These are phyloP conservation scores for Saccostrea glomerata DNA, from an alignment of 1,140 invertebrate genomes.

Conservation along the genomic window DNA sequence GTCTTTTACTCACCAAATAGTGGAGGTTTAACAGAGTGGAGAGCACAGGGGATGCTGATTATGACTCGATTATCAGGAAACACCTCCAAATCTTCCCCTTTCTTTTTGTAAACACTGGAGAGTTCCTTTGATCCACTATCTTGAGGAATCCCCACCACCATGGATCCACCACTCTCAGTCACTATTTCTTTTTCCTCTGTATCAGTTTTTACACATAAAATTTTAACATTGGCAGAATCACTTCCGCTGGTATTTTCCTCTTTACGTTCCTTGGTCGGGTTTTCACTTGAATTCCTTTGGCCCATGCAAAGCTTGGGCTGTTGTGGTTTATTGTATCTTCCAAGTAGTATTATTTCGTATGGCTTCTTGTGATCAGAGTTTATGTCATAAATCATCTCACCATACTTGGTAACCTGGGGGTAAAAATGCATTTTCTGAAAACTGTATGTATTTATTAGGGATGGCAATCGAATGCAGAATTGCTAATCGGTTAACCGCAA, in stretches of 20 bases:
- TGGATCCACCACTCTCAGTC: neutral
- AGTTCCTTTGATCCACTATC: neutral
- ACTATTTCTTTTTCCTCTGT: neutral
- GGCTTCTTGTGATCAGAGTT: constrained; percentile 89
- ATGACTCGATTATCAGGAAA: constrained; percentile 71
- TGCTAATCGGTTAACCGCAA: no score
- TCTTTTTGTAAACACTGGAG: neutral
- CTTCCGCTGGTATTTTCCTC: neutral
- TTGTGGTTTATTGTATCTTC: constrained; percentile 61
- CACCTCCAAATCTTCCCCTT: neutral
- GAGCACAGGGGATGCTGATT: constrained; percentile 91
- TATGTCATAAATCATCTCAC: constrained; percentile 86
- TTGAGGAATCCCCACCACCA: neutral
- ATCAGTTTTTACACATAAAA: neutral
- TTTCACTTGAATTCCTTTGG: neutral
- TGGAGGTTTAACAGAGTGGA: constrained; percentile 96
- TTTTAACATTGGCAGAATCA: no score
- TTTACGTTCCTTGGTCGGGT: neutral
- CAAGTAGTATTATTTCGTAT: constrained; percentile 89
- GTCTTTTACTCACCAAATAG: no score
- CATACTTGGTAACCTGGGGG: constrained; percentile 84
- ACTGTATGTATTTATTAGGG: no score
- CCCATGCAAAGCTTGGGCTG: neutral
- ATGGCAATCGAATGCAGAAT: no score
- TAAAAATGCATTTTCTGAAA: neutral